Percentiles rank a stretch among this genome's conserved stretches.
Evolutionary conservation across 2,113 vertebrate genomes (phyloP).

Genomic region (Aleadryas rufinucha): DNA sequence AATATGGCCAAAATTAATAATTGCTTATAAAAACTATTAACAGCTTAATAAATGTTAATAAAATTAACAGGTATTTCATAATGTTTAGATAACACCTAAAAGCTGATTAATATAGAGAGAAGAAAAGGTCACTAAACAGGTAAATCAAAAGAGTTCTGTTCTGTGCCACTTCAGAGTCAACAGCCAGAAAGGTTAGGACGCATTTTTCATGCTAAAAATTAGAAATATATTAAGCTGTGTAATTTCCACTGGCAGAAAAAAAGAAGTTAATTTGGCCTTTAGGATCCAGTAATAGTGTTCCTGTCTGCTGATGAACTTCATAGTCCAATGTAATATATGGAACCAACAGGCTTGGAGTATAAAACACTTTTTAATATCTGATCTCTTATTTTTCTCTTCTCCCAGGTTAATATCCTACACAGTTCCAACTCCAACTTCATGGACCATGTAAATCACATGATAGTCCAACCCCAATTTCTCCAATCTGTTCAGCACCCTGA

Average conservation of each 20-base stretch:
- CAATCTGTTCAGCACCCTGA: slow-evolving; percentile 83
- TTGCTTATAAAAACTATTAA: neutral
- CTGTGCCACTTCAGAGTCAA: neutral
- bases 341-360: neutral
- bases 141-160: neutral
- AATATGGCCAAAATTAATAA: neutral
- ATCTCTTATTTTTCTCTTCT: neutral
- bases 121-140: neutral
- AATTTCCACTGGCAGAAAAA: neutral
- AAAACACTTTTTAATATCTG: neutral
- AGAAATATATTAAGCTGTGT: neutral
- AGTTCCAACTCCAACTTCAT: slow-evolving; percentile 74
- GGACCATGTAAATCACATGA: slow-evolving; percentile 82
- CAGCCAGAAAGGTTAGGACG: neutral
- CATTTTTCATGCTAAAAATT: neutral
- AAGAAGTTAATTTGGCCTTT: neutral
- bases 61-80: neutral
- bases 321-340: neutral
- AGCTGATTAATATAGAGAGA: neutral
- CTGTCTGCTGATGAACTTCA: neutral
- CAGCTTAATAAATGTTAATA: neutral
- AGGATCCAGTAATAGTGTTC: neutral
- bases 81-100: neutral
- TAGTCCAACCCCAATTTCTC: slow-evolving; percentile 85
- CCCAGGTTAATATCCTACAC: slow-evolving; percentile 86